Evolutionary conservation across 2,888 invertebrate species (phyloP), one percentile per base, ranked within the genome.

Genomic region (Ormyrus pomaceus): DNA sequence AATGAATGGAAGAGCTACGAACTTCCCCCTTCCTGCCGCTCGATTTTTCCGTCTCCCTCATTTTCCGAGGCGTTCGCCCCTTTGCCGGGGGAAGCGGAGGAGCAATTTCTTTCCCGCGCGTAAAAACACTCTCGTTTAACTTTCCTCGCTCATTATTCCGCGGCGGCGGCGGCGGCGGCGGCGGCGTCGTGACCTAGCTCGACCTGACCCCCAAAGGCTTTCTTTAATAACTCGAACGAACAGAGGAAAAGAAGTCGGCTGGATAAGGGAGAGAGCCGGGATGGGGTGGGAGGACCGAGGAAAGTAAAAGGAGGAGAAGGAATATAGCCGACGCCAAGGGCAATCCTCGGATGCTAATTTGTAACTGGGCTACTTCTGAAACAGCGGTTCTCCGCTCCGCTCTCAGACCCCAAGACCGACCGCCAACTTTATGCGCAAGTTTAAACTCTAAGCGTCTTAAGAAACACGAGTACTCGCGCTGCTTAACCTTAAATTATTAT

Each of bases 321-420:
- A 77, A 79, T 80, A 66, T 75, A 80, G 59, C 76, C 74, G 80
- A 86, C 87, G 87, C 88, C 89, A 89, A 88, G 88, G 88, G 88
- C 88, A 88, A 88, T 88, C 85, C 88, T 87, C 85, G 86, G 88
- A 89, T 89, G 89, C 88, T 89, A 89, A 89, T 89, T 89, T 89
- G 89, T 89, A 88, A 88, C 88, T 89, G 89, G 88, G 86, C 88
- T 89, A 88, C 88, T 89, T 89, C 87, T 87, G 86, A 83, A 80
- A 84, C 89, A 89, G 89, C 87, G 89, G 87, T 88, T 88, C 88
- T 87, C 74, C 19, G 66, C n/a, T n/a, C 61, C 9, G 13, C 66
- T 48, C 86, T 83, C 76, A 82, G 9, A 46, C 83, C 55, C 62
- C 74, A 81, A 62, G 79, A 4, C 56, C 53, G 13, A 13, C 13